These are phyloP conservation scores for Centrocercus urophasianus DNA, from an alignment of 2,113 vertebrate genomes.

Conservation along the genomic window DNA sequence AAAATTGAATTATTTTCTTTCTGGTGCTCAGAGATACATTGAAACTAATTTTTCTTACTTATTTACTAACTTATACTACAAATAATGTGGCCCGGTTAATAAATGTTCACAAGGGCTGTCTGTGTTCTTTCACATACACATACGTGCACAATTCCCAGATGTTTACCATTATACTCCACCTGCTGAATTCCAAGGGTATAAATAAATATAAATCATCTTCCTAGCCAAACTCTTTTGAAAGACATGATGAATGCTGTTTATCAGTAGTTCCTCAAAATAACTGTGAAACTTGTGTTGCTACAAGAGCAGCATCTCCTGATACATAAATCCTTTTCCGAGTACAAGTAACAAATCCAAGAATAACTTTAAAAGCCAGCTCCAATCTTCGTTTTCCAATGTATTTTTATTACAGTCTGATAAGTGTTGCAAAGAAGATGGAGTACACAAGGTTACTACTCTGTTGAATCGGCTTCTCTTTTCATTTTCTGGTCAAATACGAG, in stretches of 20 bases:
- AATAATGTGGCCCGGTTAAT: neutral
- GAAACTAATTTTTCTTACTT: neutral
- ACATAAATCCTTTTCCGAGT: neutral
- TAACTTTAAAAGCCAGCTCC: neutral
- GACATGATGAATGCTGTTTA: neutral
- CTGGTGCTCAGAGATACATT: neutral
- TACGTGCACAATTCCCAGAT: neutral
- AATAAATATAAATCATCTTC: slow-evolving; percentile 3
- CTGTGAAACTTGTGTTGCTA: slow-evolving; percentile 8
- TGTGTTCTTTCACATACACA: neutral
- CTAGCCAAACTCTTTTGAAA: neutral
- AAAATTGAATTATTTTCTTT: neutral
- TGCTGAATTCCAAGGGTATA: neutral
- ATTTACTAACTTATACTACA: neutral
- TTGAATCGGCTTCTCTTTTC: neutral
- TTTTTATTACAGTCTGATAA: slow-evolving; percentile 10
- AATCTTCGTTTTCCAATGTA: neutral
- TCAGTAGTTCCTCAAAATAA: neutral
- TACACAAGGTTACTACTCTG: neutral
- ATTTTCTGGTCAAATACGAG: neutral
- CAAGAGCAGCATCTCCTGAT: neutral
- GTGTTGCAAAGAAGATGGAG: neutral
- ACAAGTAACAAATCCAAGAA: neutral
- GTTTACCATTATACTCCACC: neutral
- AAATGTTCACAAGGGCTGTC: neutral